Evolutionary conservation across 2,113 vertebrate genomes (phyloP).

Genomic region (Pterophyllum scalare): DNA sequence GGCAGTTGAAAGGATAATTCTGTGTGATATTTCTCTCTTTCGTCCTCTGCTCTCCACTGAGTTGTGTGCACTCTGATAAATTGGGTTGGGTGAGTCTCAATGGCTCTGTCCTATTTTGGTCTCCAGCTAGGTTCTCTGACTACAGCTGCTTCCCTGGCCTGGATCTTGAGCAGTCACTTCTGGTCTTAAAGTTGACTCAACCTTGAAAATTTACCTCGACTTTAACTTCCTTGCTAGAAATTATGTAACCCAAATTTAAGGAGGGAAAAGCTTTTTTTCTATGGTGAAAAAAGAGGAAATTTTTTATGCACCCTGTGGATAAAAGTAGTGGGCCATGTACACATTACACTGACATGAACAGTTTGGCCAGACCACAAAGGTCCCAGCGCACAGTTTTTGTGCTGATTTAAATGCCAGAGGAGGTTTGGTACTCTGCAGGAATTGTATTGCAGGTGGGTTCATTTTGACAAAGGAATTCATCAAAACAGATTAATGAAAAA

Average conservation of each 20-base stretch:
- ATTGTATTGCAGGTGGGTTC: not conserved
- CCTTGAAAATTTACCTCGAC: conserved; percentile 38
- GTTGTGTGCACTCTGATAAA: conserved; percentile 63
- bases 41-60: conserved; percentile 38
- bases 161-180: conserved; percentile 41
- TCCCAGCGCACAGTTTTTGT: not conserved
- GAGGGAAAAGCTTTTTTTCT: not conserved
- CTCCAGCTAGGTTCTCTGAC: conserved; percentile 55
- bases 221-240: not conserved
- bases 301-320: rapidly evolving
- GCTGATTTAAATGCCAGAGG: not conserved
- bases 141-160: conserved; percentile 37
- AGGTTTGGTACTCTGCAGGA: not conserved
- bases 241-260: not conserved
- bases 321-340: not conserved
- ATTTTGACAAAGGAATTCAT: not conserved
- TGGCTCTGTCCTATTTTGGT: conserved; percentile 75
- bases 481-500: not conserved
- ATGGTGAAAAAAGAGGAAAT: not conserved
- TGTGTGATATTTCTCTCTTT: conserved; percentile 52
- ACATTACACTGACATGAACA: not conserved
- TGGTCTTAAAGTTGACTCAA: conserved; percentile 29
- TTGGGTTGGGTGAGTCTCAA: conserved; percentile 64
- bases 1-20: conserved; percentile 55
- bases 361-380: not conserved